These are phyloP conservation scores for Cheilosia soror DNA, from an alignment of 2,888 invertebrate genomes.

Conservation along the genomic window DNA sequence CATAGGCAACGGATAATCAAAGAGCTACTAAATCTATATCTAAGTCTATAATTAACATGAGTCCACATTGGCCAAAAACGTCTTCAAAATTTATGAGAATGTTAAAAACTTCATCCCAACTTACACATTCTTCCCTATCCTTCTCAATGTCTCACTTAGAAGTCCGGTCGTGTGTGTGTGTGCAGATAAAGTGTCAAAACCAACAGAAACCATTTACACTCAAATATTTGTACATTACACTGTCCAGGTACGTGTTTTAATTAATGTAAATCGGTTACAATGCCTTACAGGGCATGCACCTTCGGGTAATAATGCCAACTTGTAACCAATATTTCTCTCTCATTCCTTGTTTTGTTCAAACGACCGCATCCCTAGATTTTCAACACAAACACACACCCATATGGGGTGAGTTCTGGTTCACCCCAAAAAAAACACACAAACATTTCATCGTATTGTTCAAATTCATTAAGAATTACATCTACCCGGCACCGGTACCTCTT, in stretches of 20 bases:
- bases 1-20: no score
- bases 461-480: constrained; percentile 46
- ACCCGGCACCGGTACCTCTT: not conserved
- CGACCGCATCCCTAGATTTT: constrained; percentile 35
- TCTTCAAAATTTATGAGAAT: no score
- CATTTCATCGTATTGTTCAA: constrained; percentile 46
- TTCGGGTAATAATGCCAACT: constrained; percentile 38
- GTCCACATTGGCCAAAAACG: no score
- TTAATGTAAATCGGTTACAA: constrained; percentile 67
- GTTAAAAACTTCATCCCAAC: no score
- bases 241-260: constrained; percentile 66
- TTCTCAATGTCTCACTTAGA: constrained; percentile 45
- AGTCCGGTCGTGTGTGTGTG: not conserved
- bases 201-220: constrained; percentile 57
- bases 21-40: no score
- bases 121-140: not conserved
- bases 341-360: not conserved
- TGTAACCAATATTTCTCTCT: not conserved
- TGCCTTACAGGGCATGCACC: constrained; percentile 36
- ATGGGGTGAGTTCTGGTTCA: no score
- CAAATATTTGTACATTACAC: constrained; percentile 61
- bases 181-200: constrained; percentile 15
- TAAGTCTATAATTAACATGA: no score
- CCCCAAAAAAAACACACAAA: not conserved
- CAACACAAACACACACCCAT: not conserved